phyloP scores from a whole-genome alignment of 2,113 vertebrate species.

The Zootoca vivipara region DNA sequence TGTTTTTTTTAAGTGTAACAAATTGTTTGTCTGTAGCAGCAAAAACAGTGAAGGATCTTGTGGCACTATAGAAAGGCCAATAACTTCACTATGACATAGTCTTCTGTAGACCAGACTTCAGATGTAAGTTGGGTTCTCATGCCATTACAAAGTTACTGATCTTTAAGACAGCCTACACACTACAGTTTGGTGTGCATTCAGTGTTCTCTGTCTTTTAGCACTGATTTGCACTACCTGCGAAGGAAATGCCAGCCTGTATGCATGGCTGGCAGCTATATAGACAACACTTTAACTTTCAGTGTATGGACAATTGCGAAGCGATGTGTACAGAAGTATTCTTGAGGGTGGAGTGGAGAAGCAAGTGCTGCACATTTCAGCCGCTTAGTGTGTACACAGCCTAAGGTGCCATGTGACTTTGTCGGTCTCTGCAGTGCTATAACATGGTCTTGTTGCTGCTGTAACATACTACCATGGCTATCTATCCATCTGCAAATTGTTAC shows the following conservation, averaged over 20 bases:
- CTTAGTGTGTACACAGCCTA: not conserved
- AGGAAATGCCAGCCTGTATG: no score
- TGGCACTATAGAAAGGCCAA: not conserved
- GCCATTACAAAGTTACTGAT: not conserved
- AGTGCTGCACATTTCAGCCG: no score
- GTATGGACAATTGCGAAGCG: no score
- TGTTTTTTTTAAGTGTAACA: not conserved
- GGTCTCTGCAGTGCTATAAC: not conserved
- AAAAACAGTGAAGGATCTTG: not conserved
- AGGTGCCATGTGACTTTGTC: not conserved
- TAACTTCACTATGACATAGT: not conserved
- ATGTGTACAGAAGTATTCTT: no score
- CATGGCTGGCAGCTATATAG: no score
- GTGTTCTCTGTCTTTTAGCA: no score
- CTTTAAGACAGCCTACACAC: not conserved
- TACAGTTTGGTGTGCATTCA: no score
- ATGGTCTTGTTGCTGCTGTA: not conserved
- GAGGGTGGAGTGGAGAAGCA: no score
- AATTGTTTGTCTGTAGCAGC: not conserved
- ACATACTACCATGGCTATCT: not conserved
- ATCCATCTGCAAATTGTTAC: not conserved
- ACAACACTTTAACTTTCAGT: no score
- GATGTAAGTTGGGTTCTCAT: not conserved
- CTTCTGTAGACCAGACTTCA: not conserved
- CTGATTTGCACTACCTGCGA: no score